Evolutionary conservation across 2,113 vertebrate genomes (phyloP), one percentile per base, ranked within the genome.

Genomic region (Chlorocebus sabaeus): DNA sequence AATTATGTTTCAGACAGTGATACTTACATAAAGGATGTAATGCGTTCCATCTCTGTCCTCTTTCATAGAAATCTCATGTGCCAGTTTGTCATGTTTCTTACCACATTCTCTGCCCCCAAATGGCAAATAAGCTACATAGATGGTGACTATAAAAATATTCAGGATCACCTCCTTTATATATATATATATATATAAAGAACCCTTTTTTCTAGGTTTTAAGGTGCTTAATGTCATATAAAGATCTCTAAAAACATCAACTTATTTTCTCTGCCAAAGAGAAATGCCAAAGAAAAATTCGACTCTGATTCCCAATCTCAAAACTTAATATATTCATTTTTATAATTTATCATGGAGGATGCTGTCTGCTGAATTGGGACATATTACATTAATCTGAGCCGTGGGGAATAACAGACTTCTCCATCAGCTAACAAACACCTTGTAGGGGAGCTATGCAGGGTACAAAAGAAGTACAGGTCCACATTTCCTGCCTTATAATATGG

Each of bases 221-320:
- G 67, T 95, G 78, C 43, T n/a, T 52, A 59, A 18, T 88, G 27
- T 70, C 90, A n/a, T 9, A 27, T 52, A 76, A 6, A 75, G 32
- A 94, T 90, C 3, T 95, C 85, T 73, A 82, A 97, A 97, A 90
- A 64, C 27, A 76, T 14, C 3, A 35, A 81, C 20, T 76, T 25
- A 43, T 92, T 83, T 96, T 91, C 43, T 59, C 40, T 85, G 27
- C 32, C 38, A 91, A 67, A 68, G 35, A 80, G 67, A 90, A 40
- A 90, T 64, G 14, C 13, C 67, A 81, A 89, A 57, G 57, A 38
- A 83, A 73, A 72, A 59, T 55, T 75, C 52, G 27, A 84, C 10
- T 67, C 95, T 96, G 17, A 30, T 84, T 35, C 43, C 78, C 67
- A 85, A 25, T 48, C 43, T 75, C 67, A 90, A 68, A 83, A 81